Evolutionary conservation across 2,113 vertebrate genomes (phyloP).

Genomic region (Hippoglossus stenolepis): DNA sequence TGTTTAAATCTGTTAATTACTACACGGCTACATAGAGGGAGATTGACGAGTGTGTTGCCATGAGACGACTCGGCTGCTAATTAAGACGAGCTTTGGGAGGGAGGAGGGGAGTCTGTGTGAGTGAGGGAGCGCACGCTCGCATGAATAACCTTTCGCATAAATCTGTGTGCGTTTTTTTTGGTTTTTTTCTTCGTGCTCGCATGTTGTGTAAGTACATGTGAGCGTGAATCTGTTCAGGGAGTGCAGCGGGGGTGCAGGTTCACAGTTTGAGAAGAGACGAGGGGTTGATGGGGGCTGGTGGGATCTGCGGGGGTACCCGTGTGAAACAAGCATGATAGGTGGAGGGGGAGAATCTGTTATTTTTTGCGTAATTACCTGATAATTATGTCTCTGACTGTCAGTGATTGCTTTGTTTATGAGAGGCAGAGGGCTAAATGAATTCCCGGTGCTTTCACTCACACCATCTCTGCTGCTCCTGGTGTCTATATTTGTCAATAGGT

Average conservation of each 20-base stretch:
- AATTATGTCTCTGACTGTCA: conserved; percentile 72
- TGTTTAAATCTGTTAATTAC: conserved; percentile 78
- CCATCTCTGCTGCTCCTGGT: neutral
- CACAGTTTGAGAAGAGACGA: conserved; percentile 14
- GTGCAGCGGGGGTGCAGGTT: conserved; percentile 2
- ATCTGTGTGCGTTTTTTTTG: conserved; percentile 41
- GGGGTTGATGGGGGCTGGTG: conserved; percentile 39
- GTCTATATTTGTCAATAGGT: conserved; percentile 40
- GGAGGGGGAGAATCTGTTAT: conserved; percentile 72
- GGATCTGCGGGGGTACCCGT: conserved; percentile 49
- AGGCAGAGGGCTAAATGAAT: conserved; percentile 53
- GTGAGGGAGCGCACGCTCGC: conserved; percentile 37
- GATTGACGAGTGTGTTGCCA: conserved; percentile 78
- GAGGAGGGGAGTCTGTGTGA: conserved; percentile 34
- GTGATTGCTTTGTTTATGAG: conserved; percentile 78
- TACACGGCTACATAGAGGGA: conserved; percentile 53
- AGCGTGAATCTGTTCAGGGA: conserved; percentile 15
- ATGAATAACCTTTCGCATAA: conserved; percentile 61
- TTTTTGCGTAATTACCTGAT: conserved; percentile 79
- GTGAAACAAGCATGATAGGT: conserved; percentile 63
- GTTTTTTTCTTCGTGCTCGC: conserved; percentile 3
- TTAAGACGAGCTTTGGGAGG: conserved; percentile 71
- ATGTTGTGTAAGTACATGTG: conserved; percentile 34
- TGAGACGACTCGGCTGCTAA: conserved; percentile 77
- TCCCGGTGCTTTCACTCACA: conserved; percentile 42